A percentile compares a stretch with the other conserved stretches of the same genome.
phyloP scores from a whole-genome alignment of 1,140 invertebrate species.

The Pseudomyrmex cubaensis region DNA sequence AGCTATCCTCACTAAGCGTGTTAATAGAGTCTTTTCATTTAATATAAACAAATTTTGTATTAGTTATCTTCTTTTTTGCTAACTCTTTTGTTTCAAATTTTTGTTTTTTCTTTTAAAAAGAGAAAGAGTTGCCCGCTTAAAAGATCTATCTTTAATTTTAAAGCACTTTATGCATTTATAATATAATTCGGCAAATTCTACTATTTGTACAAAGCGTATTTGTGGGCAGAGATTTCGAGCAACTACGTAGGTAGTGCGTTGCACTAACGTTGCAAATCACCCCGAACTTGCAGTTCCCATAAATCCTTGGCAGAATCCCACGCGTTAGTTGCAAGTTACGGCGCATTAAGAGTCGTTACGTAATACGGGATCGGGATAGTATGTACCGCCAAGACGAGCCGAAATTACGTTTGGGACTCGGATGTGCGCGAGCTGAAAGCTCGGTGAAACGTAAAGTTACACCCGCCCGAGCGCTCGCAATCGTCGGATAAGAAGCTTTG shows the following conservation, averaged over 20 bases:
- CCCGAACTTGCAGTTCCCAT: slow-evolving; percentile 11
- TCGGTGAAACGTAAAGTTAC: slow-evolving; percentile 55
- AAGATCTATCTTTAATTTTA: too few relatives aligned
- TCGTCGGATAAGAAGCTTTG: slow-evolving; percentile 54
- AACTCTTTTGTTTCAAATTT: background rate
- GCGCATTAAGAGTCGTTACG: slow-evolving; percentile 48
- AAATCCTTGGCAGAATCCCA: slow-evolving; percentile 34
- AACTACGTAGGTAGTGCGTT: background rate
- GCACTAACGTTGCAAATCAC: slow-evolving; percentile 24
- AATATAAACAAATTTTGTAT: too few relatives aligned
- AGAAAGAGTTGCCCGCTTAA: too few relatives aligned
- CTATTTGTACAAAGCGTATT: background rate
- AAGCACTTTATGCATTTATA: too few relatives aligned
- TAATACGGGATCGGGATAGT: slow-evolving; percentile 61
- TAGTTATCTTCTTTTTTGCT: too few relatives aligned
- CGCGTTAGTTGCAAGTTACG: slow-evolving; percentile 28
- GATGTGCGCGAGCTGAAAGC: slow-evolving; percentile 16
- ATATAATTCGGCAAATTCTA: background rate
- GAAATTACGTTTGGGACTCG: slow-evolving; percentile 66
- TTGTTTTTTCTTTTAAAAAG: background rate
- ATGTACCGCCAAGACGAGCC: slow-evolving; percentile 26
- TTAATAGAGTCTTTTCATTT: too few relatives aligned
- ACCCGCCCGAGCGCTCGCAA: slow-evolving; percentile 40
- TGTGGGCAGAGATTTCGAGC: slow-evolving; percentile 11
- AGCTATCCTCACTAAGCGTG: too few relatives aligned